These are phyloP conservation scores for Spea hammondii DNA, from an alignment of 2,797 vertebrate species.

Conservation along the genomic window DNA sequence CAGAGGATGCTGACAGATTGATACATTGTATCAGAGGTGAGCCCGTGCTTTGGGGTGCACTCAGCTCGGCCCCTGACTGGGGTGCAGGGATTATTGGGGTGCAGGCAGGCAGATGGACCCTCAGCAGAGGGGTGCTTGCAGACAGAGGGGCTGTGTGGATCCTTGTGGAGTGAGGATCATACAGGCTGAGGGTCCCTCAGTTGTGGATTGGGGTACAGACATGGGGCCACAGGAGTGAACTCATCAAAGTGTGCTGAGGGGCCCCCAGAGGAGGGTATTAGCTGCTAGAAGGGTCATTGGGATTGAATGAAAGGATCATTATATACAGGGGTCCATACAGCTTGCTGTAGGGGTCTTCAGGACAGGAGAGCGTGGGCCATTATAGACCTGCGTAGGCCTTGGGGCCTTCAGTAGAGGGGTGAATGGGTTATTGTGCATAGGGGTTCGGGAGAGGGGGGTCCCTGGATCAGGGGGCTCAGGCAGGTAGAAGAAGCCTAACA, in stretches of 20 bases:
- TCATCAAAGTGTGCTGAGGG: no score
- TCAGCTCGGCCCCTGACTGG: not conserved
- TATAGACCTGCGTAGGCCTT: not conserved
- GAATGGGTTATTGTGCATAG: not conserved
- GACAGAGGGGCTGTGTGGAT: not conserved
- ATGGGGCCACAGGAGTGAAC: not conserved
- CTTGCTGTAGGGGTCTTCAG: no score
- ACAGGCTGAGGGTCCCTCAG: not conserved
- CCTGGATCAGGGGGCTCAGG: not conserved
- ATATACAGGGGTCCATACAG: not conserved
- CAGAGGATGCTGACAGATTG: conserved; percentile 13
- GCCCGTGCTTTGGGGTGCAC: not conserved
- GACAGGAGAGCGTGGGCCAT: not conserved
- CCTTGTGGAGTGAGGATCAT: not conserved
- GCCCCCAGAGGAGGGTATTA: no score
- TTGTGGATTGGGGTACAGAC: not conserved
- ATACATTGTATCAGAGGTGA: conserved; percentile 14
- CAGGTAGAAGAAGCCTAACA: not conserved
- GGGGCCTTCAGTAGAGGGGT: not conserved
- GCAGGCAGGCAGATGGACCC: not conserved
- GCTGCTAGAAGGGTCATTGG: not conserved
- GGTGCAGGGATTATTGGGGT: not conserved
- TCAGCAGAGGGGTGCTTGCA: not conserved
- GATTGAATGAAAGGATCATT: not conserved
- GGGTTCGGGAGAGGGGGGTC: not conserved